These are phyloP conservation scores for Pygoscelis antarcticus DNA, from an alignment of 2,113 vertebrate genomes.

Conservation along the genomic window DNA sequence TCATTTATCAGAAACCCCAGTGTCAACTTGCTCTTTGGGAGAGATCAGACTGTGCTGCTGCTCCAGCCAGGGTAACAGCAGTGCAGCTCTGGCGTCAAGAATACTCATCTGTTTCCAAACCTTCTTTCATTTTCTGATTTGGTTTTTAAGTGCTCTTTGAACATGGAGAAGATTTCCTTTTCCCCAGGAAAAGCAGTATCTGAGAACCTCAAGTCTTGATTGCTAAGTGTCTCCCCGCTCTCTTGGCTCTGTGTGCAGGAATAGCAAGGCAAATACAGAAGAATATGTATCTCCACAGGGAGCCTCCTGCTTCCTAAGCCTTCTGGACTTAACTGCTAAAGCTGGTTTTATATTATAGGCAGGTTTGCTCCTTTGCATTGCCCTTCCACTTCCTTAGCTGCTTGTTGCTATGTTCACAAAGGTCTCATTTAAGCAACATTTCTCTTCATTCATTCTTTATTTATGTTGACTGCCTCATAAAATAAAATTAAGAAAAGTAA, in stretches of 20 bases:
- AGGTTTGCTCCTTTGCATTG: neutral
- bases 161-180: neutral
- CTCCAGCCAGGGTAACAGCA: neutral
- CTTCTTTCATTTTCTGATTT: neutral
- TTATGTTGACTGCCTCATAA: neutral
- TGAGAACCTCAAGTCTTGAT: neutral
- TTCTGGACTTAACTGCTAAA: neutral
- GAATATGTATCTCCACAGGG: neutral
- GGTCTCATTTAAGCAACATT: neutral
- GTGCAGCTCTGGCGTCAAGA: neutral
- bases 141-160: neutral
- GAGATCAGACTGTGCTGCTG: neutral
- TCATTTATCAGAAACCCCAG: neutral
- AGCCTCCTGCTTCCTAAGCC: neutral
- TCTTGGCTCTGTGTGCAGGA: neutral
- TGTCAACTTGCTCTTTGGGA: neutral
- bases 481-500: neutral
- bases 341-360: neutral
- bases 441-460: neutral
- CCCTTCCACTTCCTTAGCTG: neutral
- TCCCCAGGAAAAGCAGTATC: neutral
- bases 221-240: neutral
- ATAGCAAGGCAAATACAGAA: neutral
- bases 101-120: neutral
- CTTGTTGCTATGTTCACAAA: neutral